Conservation (phyloP, 2,888 invertebrate species). For the Eurytoma adleriae region DNA sequence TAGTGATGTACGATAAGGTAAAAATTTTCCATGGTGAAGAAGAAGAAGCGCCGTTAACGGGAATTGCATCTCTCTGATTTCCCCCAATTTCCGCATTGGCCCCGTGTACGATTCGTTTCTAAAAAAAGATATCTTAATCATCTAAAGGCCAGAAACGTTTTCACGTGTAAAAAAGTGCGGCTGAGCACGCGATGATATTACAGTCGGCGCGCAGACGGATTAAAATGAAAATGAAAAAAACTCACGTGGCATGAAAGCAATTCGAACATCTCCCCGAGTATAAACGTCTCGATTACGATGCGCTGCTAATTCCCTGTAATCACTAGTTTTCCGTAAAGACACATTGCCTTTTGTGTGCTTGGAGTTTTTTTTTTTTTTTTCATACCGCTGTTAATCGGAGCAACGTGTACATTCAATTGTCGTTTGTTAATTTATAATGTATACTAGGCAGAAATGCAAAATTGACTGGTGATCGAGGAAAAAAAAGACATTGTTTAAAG, state of each 20-base stretch:
- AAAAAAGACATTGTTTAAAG: too few relatives aligned
- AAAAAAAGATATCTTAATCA: slow-evolving; percentile 46
- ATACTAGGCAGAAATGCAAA: too few relatives aligned
- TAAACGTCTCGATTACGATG: too few relatives aligned
- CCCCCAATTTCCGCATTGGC: slow-evolving; percentile 31
- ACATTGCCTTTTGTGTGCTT: too few relatives aligned
- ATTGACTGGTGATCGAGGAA: too few relatives aligned
- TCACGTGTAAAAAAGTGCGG: slow-evolving; percentile 46
- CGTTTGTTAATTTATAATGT: too few relatives aligned
- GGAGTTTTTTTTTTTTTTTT: too few relatives aligned
- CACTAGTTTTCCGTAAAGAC: too few relatives aligned
- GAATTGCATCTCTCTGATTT: slow-evolving; percentile 39
- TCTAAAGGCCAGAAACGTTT: slow-evolving; percentile 5
- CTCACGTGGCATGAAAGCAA: not conserved
- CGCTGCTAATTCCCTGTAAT: too few relatives aligned
- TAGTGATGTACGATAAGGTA: not conserved
- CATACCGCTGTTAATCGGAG: too few relatives aligned
- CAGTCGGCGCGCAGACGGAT: not conserved
- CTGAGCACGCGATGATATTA: slow-evolving; percentile 49
- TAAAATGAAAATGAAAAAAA: slow-evolving; percentile 43
- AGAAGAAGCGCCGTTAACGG: slow-evolving; percentile 19
- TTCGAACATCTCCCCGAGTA: slow-evolving; percentile 1
- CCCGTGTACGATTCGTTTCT: not conserved
- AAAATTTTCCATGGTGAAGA: slow-evolving; percentile 17
- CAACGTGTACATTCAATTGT: too few relatives aligned